Base-by-base conservation (phyloP, 2,888 invertebrate genomes). In the Griposia aprilina region DNA sequence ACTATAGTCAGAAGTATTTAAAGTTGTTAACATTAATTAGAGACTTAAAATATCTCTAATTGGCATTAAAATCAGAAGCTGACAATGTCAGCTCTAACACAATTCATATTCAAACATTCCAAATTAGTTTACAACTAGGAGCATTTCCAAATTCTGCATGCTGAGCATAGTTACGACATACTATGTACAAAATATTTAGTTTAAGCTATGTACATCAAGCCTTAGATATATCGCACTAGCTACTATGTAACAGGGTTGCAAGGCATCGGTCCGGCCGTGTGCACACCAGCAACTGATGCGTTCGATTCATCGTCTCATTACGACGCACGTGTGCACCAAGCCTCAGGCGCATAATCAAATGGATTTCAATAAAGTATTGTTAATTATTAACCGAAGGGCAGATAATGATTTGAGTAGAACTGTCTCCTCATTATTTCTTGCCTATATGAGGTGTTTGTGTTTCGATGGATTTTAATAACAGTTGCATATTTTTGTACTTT, bases 361-460 rank as follows among this genome's bases (percentile, higher is more conserved):
- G 84, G 70, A 84, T 83, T 84, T 84, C 84, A 85, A 90, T 90
- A 89, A 82, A 88, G 75, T 83, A 87, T 84, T 90, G 76, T 81
- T 85, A 84, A 90, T 88, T 78, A 90, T 81, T 83, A 67, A 74
- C 88, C 79, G 55, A 79, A 70, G 80, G 88, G 86, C 79, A 82
- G 78, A 80, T 78, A 75, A 81, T 83, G 79, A 78, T 86, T 84
- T 70, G 74, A 83, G 78, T 77, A 68, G 74, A 80, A 66, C 78
- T 80, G 78, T 83, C 71, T 71, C 65, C 81, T 82, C 78, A 85
- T 80, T 85, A 83, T 75, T 74, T 74, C 48, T 71, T 63, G 41
- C 11, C 15, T 52, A 69, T 81, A 71, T 75, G 59, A 75, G 48
- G n/a, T 68, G 62, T 50, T 63, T 36, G 15, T 59, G 20, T 62